Evolutionary conservation across 2,888 invertebrate species (phyloP).

Genomic region (Trachelus tabidus): DNA sequence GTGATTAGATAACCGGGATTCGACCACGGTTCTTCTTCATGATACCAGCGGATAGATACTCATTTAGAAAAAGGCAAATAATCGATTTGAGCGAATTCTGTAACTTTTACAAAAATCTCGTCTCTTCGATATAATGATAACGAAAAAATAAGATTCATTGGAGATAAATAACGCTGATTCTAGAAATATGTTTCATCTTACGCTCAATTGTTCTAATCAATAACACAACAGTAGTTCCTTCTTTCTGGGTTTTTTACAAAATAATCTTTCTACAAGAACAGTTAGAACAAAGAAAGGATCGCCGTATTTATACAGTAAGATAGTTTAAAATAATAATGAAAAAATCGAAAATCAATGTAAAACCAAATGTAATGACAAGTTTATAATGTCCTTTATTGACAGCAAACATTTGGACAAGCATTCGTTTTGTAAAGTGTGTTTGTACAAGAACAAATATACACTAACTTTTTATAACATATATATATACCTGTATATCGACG

Average conservation of each 20-base stretch:
- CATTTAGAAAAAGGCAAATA: not conserved
- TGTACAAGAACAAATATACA: constrained; percentile 4
- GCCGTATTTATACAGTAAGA: not conserved
- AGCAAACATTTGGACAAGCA: not conserved
- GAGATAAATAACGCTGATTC: not conserved
- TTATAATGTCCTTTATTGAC: not conserved
- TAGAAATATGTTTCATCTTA: not conserved
- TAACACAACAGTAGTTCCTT: not conserved
- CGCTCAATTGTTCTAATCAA: not conserved
- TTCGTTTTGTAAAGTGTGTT: constrained; percentile 3
- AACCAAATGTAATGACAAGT: not conserved
- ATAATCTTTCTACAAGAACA: not conserved
- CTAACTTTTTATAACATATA: not conserved
- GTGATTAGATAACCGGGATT: not conserved
- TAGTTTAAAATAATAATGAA: not conserved
- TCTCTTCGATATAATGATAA: not conserved
- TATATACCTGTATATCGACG: not conserved
- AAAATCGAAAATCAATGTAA: not conserved
- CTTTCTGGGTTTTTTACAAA: not conserved
- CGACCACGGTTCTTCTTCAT: not conserved
- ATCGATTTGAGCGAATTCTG: not conserved
- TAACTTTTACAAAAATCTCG: not conserved
- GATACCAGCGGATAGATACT: not conserved
- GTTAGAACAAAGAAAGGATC: not conserved
- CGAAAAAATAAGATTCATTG: not conserved